A percentile compares a stretch with the other conserved stretches of the same genome.
Conservation (phyloP, 2,888 invertebrate species). For the Cerastis rubricosa region DNA sequence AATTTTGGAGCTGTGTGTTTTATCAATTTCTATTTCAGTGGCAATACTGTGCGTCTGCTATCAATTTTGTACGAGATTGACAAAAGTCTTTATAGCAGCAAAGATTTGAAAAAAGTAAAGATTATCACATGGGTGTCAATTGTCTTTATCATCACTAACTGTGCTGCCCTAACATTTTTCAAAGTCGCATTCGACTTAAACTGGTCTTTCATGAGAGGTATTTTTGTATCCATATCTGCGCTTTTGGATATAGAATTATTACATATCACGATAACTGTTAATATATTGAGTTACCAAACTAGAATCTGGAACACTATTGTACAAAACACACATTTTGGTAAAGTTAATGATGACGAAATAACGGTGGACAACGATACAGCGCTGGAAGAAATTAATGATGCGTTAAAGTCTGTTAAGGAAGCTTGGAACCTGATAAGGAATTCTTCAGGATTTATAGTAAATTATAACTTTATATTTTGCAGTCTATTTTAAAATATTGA, state of each 20-base stretch:
- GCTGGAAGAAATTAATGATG: conserved; percentile 32
- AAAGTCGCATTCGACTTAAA: conserved; percentile 5
- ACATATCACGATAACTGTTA: conserved; percentile 13
- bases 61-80: conserved; percentile 30
- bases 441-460: conserved; percentile 38
- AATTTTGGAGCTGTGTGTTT: conserved; percentile 30
- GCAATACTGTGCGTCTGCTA: conserved; percentile 30
- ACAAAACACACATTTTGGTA: conserved; percentile 2
- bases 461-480: background rate
- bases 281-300: conserved; percentile 27
- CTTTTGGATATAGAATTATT: conserved; percentile 45
- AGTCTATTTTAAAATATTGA: background rate
- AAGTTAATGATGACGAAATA: conserved; percentile 25
- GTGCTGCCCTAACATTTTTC: conserved; percentile 13
- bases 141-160: conserved; percentile 5
- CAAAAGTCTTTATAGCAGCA: background rate
- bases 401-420: conserved; percentile 24
- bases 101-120: conserved; percentile 20
- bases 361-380: conserved; percentile 15
- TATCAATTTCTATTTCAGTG: conserved; percentile 45
- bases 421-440: conserved; percentile 44
- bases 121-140: conserved; percentile 27
- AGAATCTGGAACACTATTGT: conserved; percentile 34
- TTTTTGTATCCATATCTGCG: conserved; percentile 29
- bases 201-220: conserved; percentile 41